phyloP scores from a whole-genome alignment of 2,113 vertebrate species.

The Trogon melanurus region DNA sequence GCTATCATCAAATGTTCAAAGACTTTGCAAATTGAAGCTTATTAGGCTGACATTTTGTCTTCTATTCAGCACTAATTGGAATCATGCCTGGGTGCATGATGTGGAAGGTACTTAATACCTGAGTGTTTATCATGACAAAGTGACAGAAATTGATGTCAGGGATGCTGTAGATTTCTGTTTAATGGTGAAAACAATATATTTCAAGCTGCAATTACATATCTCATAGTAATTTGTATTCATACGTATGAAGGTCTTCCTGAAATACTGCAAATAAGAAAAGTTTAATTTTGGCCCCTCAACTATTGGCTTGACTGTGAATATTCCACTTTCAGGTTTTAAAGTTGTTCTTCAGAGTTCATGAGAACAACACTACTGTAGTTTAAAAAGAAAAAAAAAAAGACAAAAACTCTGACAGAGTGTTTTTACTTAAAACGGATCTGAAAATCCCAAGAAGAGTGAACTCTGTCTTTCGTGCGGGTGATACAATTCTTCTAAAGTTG shows the following conservation, averaged over 20 bases:
- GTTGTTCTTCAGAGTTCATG: neutral
- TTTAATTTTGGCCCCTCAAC: neutral
- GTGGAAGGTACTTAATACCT: constrained; percentile 62
- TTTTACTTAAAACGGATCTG: constrained; percentile 55
- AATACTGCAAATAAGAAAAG: neutral
- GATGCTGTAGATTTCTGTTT: constrained; percentile 38
- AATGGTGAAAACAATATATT: constrained; percentile 41
- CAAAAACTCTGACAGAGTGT: neutral
- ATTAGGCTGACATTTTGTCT: constrained; percentile 73
- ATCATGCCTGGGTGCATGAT: constrained; percentile 65
- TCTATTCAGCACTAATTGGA: constrained; percentile 72
- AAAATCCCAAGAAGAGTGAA: constrained; percentile 38
- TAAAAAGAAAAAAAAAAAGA: rapidly evolving
- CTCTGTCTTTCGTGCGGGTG: neutral
- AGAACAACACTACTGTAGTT: neutral
- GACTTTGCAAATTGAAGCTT: constrained; percentile 73
- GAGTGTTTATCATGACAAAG: constrained; percentile 66
- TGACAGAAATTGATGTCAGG: constrained; percentile 61
- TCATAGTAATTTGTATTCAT: constrained; percentile 9
- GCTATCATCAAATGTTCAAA: constrained; percentile 82
- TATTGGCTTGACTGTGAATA: neutral
- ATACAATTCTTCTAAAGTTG: constrained; percentile 26
- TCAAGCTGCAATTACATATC: constrained; percentile 30
- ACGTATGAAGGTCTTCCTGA: neutral
- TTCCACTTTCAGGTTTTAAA: neutral